Conservation (phyloP, 1,140 invertebrate genomes). For the Rhopalosiphum padi region DNA sequence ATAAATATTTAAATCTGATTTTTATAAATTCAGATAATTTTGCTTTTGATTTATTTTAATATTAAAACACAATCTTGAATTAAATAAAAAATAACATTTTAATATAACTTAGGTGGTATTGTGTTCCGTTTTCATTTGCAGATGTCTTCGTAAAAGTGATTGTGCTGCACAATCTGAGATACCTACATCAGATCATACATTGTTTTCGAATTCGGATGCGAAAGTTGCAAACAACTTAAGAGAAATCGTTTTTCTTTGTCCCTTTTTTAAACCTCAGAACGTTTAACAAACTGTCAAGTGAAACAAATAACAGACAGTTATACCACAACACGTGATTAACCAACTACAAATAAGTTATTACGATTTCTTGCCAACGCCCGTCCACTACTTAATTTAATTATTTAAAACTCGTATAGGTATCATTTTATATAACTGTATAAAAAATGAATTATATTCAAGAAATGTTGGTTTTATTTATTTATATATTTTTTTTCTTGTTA, state of each 20-base stretch:
- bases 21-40: not conserved
- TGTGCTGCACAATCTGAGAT: not conserved
- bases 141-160: not conserved
- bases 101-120: not conserved
- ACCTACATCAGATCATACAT: not conserved
- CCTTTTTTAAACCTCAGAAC: not conserved
- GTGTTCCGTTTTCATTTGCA: not conserved
- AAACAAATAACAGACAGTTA: not conserved
- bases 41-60: not conserved
- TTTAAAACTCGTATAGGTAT: not conserved
- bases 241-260: slow-evolving; percentile 1
- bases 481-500: not conserved
- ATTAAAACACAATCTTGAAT: not conserved
- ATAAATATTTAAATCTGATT: not conserved
- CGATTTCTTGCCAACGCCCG: not conserved
- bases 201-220: not conserved
- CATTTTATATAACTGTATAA: not conserved
- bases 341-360: not conserved
- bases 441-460: not conserved
- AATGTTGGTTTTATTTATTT: not conserved
- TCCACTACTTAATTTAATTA: not conserved
- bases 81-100: not conserved
- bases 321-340: not conserved
- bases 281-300: not conserved
- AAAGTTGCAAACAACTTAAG: not conserved